A percentile compares a stretch with the other conserved stretches of the same genome.
Conservation (phyloP, 2,888 invertebrate genomes). For the Bruchidius siliquastri region DNA sequence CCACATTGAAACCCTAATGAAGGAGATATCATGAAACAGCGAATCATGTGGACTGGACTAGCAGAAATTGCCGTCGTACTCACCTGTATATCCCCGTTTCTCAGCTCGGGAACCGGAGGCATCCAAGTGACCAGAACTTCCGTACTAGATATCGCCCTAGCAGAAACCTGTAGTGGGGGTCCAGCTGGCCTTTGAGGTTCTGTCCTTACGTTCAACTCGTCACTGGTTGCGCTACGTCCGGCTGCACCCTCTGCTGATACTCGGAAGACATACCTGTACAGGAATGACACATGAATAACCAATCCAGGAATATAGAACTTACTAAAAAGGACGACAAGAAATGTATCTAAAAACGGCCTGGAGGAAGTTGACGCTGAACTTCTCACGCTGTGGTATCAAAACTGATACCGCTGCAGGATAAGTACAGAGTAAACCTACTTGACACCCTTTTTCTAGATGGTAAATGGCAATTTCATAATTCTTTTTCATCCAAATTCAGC, state of each 20-base stretch:
- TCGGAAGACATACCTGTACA: slow-evolving; percentile 55
- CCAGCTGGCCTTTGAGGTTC: slow-evolving; percentile 69
- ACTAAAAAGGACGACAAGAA: too few relatives aligned
- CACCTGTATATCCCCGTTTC: slow-evolving; percentile 64
- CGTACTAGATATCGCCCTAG: slow-evolving; percentile 67
- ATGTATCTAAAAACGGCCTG: too few relatives aligned
- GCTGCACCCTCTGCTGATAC: slow-evolving; percentile 72
- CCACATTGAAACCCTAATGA: slow-evolving; percentile 67
- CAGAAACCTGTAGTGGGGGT: slow-evolving; percentile 62
- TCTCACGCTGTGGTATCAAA: too few relatives aligned
- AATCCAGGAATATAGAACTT: too few relatives aligned
- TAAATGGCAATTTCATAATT: too few relatives aligned
- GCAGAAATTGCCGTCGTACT: too few relatives aligned
- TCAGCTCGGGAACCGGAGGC: slow-evolving; percentile 63
- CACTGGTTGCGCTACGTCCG: slow-evolving; percentile 63
- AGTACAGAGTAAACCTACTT: too few relatives aligned
- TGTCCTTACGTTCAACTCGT: slow-evolving; percentile 59
- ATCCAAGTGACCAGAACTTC: slow-evolving; percentile 71
- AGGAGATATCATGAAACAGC: not conserved
- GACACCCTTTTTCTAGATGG: too few relatives aligned
- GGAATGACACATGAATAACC: not conserved
- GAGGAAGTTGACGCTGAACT: too few relatives aligned
- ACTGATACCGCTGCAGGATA: too few relatives aligned
- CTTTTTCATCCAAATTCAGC: too few relatives aligned
- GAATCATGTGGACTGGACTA: too few relatives aligned